phyloP scores from a whole-genome alignment of 2,113 vertebrate species.

The Chamaea fasciata region DNA sequence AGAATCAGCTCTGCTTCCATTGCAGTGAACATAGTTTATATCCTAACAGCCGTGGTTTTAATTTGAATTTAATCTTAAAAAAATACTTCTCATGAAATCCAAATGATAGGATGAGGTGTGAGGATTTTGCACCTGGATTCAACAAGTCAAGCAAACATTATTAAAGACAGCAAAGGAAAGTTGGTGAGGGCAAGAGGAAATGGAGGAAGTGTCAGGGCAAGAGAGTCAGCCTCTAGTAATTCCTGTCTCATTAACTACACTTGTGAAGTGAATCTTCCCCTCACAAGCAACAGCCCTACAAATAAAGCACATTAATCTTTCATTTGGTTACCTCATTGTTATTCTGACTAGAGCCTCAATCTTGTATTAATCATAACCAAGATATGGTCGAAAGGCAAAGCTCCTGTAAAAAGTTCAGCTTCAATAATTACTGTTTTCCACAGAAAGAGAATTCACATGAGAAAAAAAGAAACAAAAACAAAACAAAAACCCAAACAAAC shows the following conservation, averaged over 20 bases:
- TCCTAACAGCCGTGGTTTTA: neutral
- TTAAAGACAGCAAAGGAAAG: neutral
- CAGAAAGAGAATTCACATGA: neutral
- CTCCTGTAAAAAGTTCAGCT: neutral
- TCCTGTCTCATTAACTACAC: neutral
- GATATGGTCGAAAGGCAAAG: neutral
- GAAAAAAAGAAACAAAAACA: neutral
- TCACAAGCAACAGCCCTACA: neutral
- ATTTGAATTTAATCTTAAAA: neutral
- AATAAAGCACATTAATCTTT: constrained; percentile 31
- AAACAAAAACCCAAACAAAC: neutral
- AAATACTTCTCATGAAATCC: neutral
- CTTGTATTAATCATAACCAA: neutral
- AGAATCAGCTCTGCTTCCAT: neutral
- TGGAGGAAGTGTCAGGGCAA: neutral
- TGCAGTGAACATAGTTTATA: neutral
- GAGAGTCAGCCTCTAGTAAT: neutral
- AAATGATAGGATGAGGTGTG: neutral
- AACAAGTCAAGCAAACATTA: neutral
- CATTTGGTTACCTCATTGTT: constrained; percentile 1
- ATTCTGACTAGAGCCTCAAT: neutral
- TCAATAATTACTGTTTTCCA: neutral
- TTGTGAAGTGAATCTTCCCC: neutral
- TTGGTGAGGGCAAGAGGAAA: neutral
- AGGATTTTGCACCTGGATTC: neutral